A percentile compares a stretch with the other conserved stretches of the same genome.
phyloP scores from a whole-genome alignment of 2,113 vertebrate species.

The Cryptomyrus ogoouensis region DNA sequence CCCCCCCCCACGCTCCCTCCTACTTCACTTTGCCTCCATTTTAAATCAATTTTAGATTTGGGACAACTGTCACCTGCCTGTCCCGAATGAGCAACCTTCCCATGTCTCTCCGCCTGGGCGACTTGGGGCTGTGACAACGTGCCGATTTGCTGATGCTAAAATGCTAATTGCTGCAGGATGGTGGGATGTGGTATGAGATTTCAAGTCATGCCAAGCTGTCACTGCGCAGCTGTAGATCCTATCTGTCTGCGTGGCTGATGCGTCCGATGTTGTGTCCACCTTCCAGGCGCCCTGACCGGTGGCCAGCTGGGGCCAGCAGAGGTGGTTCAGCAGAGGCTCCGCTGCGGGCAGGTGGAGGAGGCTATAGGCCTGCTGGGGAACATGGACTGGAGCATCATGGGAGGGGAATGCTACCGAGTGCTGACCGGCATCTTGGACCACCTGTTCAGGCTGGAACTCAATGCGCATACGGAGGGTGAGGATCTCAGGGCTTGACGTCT shows the following conservation, averaged over 20 bases:
- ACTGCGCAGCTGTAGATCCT: background rate
- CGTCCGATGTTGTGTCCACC: background rate
- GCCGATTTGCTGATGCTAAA: background rate
- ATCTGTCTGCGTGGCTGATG: background rate
- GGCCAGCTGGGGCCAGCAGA: slow-evolving; percentile 71
- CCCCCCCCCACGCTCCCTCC: background rate
- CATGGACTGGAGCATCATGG: slow-evolving; percentile 84
- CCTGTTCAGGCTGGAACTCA: slow-evolving; percentile 81
- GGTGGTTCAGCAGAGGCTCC: slow-evolving; percentile 76
- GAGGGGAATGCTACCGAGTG: slow-evolving; percentile 68
- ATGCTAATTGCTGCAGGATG: background rate
- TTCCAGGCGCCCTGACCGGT: slow-evolving; percentile 68
- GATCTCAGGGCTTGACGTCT: background rate
- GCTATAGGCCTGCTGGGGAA: slow-evolving; percentile 77
- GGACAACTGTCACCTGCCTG: slow-evolving; percentile 70
- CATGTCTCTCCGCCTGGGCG: slow-evolving; percentile 57
- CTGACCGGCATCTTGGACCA: slow-evolving; percentile 78
- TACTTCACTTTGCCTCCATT: slow-evolving; percentile 61
- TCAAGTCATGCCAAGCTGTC: background rate
- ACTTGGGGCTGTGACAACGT: background rate
- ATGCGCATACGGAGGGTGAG: slow-evolving; percentile 74
- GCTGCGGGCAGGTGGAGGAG: slow-evolving; percentile 65
- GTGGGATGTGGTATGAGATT: background rate
- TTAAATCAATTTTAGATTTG: slow-evolving; percentile 82
- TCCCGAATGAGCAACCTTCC: slow-evolving; percentile 63